phyloP scores from a whole-genome alignment of 2,797 vertebrate genomes.

The Takifugu rubripes region DNA sequence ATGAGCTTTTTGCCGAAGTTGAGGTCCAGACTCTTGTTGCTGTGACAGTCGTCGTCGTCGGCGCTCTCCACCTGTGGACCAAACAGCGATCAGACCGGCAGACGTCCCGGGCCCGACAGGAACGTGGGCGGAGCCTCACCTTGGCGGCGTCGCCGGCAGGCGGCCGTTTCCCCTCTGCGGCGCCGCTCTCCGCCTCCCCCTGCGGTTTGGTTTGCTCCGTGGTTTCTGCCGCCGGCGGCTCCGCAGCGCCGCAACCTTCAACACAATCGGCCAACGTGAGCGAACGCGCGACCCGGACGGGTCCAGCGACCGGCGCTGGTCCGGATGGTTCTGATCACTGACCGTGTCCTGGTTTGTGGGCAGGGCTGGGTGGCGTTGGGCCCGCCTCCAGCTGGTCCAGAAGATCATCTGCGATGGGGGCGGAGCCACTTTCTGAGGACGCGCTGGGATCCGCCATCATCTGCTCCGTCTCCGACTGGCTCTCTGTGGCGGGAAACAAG shows the following conservation, averaged over 20 bases:
- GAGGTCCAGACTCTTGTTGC: constrained; percentile 94
- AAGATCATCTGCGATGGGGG: background rate
- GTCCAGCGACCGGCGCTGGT: too few species aligned
- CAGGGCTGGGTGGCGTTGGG: constrained; percentile 9
- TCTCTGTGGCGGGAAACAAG: constrained; percentile 70
- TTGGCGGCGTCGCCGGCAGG: constrained; percentile 33
- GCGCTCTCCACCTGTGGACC: constrained; percentile 49
- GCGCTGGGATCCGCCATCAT: constrained; percentile 67
- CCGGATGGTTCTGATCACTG: background rate
- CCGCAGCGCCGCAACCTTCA: constrained; percentile 2
- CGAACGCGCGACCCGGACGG: background rate
- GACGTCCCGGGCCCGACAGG: background rate
- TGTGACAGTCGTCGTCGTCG: constrained; percentile 82
- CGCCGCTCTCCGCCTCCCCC: constrained; percentile 38
- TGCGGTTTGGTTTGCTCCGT: constrained; percentile 34
- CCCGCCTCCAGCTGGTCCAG: constrained; percentile 7
- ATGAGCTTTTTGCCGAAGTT: constrained; percentile 93
- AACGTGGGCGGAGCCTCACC: constrained; percentile 22
- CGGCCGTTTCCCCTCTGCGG: constrained; percentile 5
- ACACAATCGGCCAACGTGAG: constrained; percentile 18
- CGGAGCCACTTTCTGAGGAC: constrained; percentile 32
- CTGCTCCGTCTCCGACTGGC: constrained; percentile 82
- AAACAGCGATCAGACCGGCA: background rate
- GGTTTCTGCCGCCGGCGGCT: background rate
- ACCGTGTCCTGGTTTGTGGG: constrained; percentile 34